Evolutionary conservation across 1,140 invertebrate genomes (phyloP).

Genomic region (Aricia agestis): DNA sequence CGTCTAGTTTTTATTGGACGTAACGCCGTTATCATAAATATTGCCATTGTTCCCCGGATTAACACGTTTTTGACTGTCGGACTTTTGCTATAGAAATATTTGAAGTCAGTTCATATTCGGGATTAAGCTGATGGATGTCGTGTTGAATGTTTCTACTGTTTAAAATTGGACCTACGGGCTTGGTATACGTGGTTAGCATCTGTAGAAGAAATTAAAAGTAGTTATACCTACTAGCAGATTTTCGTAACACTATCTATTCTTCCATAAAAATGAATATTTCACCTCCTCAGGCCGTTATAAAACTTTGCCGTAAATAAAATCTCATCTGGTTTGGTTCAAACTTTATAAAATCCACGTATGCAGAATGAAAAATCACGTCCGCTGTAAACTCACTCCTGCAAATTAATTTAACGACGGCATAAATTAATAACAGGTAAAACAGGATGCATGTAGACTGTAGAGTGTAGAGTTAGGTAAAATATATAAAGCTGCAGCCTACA

Average conservation of each 20-base stretch:
- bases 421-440: neutral
- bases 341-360: neutral
- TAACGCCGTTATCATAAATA: slow-evolving; percentile 33
- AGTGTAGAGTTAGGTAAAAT: slow-evolving; percentile 8
- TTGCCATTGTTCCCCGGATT: slow-evolving; percentile 4
- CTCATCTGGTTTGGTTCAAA: too few species aligned
- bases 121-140: neutral
- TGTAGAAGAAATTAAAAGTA: too few species aligned
- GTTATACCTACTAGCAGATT: too few species aligned
- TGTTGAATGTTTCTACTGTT: neutral
- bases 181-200: neutral
- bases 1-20: slow-evolving; percentile 40
- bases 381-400: neutral
- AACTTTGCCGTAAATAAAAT: too few species aligned
- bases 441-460: neutral
- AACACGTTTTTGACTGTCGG: slow-evolving; percentile 19
- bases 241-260: too few species aligned
- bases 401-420: neutral
- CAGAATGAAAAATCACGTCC: neutral
- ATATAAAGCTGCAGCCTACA: neutral
- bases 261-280: too few species aligned
- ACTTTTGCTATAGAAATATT: slow-evolving; percentile 2
- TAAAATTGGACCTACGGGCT: neutral
- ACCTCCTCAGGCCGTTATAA: too few species aligned
- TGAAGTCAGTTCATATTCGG: neutral